A percentile compares a stretch with the other conserved stretches of the same genome.
These are phyloP conservation scores for Petrocephalus zakoni DNA, from an alignment of 2,113 vertebrate species.

Conservation along the genomic window DNA sequence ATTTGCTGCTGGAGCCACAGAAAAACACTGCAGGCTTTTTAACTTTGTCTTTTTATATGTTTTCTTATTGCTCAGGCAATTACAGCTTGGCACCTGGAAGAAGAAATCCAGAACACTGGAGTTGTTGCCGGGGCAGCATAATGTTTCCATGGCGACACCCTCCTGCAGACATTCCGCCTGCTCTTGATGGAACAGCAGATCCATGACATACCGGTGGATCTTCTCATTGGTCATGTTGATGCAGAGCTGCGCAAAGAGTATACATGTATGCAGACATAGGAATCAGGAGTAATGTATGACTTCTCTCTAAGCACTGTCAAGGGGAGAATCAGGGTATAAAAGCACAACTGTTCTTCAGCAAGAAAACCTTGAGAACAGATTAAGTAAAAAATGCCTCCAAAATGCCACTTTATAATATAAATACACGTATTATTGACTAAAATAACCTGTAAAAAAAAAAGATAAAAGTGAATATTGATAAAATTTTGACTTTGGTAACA, in stretches of 20 bases:
- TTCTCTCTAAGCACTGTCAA: background rate
- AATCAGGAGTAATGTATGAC: slow-evolving; percentile 20
- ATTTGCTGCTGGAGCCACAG: background rate
- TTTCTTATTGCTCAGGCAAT: background rate
- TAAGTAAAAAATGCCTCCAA: background rate
- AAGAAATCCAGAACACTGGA: slow-evolving; percentile 82
- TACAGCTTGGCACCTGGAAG: slow-evolving; percentile 73
- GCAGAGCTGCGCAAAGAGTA: slow-evolving; percentile 69
- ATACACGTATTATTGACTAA: background rate
- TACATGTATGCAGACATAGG: slow-evolving; percentile 34
- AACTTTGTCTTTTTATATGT: background rate
- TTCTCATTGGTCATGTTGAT: slow-evolving; percentile 96
- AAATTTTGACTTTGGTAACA: background rate
- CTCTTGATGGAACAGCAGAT: slow-evolving; percentile 87
- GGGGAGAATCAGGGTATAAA: background rate
- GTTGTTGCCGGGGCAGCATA: slow-evolving; percentile 71
- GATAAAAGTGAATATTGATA: background rate
- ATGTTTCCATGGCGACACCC: slow-evolving; percentile 82
- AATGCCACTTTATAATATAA: background rate
- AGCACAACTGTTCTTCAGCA: background rate
- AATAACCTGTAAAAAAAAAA: background rate
- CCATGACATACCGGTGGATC: slow-evolving; percentile 77
- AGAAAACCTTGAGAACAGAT: background rate
- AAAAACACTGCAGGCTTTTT: background rate
- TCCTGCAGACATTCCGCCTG: slow-evolving; percentile 87